Percentiles rank a stretch among this genome's conserved stretches.
Evolutionary conservation across 2,113 vertebrate genomes (phyloP).

Genomic region (Eretmochelys imbricata): DNA sequence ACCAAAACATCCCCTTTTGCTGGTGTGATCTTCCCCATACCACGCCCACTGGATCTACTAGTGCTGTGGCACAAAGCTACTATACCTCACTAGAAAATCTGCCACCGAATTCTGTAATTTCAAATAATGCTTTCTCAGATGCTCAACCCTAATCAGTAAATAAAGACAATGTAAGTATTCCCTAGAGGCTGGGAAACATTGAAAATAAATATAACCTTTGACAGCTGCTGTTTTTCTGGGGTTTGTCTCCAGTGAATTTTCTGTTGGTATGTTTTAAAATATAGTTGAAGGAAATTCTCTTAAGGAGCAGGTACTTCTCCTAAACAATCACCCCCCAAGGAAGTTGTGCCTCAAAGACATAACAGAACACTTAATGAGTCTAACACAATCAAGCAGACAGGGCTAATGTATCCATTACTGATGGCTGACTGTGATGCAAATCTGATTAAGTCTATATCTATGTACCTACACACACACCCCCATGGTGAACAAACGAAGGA

Average conservation of each 20-base stretch:
- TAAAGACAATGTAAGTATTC: background rate
- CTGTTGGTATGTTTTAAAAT: background rate
- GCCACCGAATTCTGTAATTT: background rate
- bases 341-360: background rate
- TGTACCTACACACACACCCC: too few relatives aligned
- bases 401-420: background rate
- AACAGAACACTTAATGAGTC: background rate
- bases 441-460: background rate
- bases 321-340: background rate
- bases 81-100: background rate
- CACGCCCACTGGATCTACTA: background rate
- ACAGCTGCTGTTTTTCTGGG: background rate
- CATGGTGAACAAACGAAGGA: too few relatives aligned
- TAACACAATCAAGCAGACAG: background rate
- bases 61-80: background rate
- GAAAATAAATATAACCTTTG: background rate
- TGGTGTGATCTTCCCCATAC: background rate
- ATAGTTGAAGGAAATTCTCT: background rate
- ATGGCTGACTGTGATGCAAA: background rate
- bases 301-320: background rate
- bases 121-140: background rate
- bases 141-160: background rate
- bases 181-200: background rate
- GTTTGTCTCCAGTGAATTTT: background rate
- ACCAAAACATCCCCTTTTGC: background rate